Conservation (phyloP, 2,797 vertebrate genomes). For the Tokudaia muenninki region DNA sequence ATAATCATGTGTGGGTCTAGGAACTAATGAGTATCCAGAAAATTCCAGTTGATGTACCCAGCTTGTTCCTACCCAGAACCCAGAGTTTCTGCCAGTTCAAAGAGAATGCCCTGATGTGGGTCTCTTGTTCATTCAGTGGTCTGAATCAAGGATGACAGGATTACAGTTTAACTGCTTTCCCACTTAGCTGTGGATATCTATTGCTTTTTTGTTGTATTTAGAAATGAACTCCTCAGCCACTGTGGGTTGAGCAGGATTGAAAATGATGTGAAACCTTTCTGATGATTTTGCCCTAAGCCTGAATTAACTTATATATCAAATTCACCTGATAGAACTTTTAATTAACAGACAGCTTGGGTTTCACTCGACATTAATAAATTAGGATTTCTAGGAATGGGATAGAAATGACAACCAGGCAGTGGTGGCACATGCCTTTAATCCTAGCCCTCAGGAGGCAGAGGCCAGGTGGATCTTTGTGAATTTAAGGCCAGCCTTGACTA, state of each 20-base stretch:
- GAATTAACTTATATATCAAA: slow-evolving; percentile 47
- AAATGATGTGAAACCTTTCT: slow-evolving; percentile 47
- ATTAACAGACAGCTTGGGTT: slow-evolving; percentile 27
- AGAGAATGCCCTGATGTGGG: slow-evolving; percentile 14
- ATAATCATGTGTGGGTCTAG: background rate
- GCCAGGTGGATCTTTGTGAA: background rate
- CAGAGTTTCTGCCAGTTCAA: slow-evolving; percentile 44
- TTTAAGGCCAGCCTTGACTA: background rate
- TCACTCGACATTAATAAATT: slow-evolving; percentile 28
- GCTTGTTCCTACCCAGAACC: slow-evolving; percentile 18
- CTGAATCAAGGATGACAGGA: slow-evolving; percentile 9
- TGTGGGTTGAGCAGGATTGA: slow-evolving; percentile 20
- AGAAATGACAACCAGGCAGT: slow-evolving; percentile 44
- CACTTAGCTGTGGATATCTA: slow-evolving; percentile 1
- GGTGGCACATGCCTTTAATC: background rate
- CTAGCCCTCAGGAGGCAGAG: background rate
- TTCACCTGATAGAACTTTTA: slow-evolving; percentile 51
- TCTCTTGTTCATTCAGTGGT: background rate
- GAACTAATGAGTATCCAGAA: slow-evolving; percentile 35
- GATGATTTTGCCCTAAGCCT: slow-evolving; percentile 32
- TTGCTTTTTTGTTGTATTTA: slow-evolving; percentile 64
- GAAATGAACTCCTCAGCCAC: slow-evolving; percentile 1
- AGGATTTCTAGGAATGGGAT: slow-evolving; percentile 53
- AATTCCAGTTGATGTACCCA: background rate
- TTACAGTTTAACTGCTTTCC: slow-evolving; percentile 30